These are phyloP conservation scores for Elgaria multicarinata DNA, from an alignment of 2,113 vertebrate species.

Conservation along the genomic window DNA sequence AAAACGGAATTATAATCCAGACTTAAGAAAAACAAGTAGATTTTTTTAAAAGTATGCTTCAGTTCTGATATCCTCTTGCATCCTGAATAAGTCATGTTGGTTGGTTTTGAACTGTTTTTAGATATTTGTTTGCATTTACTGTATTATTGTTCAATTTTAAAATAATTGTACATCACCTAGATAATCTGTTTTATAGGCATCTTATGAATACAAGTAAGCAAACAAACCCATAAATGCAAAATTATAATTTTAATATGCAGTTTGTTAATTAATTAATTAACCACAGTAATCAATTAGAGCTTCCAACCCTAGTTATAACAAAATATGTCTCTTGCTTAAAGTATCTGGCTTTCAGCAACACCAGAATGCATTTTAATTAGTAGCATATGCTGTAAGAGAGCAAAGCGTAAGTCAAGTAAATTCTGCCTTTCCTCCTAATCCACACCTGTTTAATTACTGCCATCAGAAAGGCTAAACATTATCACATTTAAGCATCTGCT, in stretches of 20 bases:
- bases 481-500: not conserved
- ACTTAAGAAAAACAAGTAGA: not conserved
- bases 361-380: conserved; percentile 35
- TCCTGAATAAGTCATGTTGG: not conserved
- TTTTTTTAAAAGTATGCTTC: not conserved
- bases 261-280: conserved; percentile 15
- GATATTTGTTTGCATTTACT: no score
- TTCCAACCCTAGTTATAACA: not conserved
- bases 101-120: no score
- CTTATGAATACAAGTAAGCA: no score
- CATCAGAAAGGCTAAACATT: not conserved
- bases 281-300: not conserved
- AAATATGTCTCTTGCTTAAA: conserved; percentile 19
- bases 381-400: not conserved
- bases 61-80: not conserved
- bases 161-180: no score
- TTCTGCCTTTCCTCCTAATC: not conserved
- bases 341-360: conserved; percentile 48
- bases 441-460: not conserved
- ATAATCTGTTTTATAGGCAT: no score
- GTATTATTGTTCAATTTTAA: no score
- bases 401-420: conserved; percentile 23
- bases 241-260: not conserved
- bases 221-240: no score
- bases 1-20: no score